These are phyloP conservation scores for Hermaeophaga mercurialis DNA, from an alignment of 2,888 invertebrate species.

Conservation along the genomic window DNA sequence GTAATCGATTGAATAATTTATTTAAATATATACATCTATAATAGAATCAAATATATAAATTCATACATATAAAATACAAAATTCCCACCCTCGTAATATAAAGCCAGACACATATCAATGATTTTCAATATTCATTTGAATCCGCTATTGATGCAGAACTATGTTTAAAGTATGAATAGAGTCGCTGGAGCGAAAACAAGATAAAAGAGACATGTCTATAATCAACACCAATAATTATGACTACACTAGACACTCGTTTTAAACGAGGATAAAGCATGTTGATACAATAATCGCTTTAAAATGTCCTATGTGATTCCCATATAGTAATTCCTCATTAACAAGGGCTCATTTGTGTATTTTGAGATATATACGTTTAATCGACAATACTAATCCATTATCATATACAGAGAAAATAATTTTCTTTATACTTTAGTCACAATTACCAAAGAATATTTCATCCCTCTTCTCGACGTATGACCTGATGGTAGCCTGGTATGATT, in stretches of 20 bases:
- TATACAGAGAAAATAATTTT: too few species aligned
- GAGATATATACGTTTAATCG: not conserved
- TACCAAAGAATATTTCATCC: too few species aligned
- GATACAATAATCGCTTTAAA: constrained; percentile 7
- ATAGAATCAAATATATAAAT: too few species aligned
- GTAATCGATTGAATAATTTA: too few species aligned
- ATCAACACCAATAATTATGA: constrained; percentile 24
- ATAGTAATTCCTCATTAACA: constrained; percentile 4
- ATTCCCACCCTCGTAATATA: constrained; percentile 1
- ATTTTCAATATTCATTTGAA: constrained; percentile 15
- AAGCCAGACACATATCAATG: constrained; percentile 1
- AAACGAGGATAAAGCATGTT: constrained; percentile 12
- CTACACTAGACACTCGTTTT: constrained; percentile 16
- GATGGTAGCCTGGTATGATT: too few species aligned
- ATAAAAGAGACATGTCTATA: constrained; percentile 24
- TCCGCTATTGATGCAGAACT: constrained; percentile 12
- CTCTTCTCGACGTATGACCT: too few species aligned
- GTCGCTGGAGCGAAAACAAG: constrained; percentile 21
- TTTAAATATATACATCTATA: too few species aligned
- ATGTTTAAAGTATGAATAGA: constrained; percentile 24
- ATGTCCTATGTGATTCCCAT: not conserved
- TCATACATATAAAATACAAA: too few species aligned
- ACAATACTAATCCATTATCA: not conserved
- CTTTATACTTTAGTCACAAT: too few species aligned
- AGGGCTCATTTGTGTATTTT: not conserved